phyloP scores from a whole-genome alignment of 2,113 vertebrate genomes.

The Ptilonorhynchus violaceus region DNA sequence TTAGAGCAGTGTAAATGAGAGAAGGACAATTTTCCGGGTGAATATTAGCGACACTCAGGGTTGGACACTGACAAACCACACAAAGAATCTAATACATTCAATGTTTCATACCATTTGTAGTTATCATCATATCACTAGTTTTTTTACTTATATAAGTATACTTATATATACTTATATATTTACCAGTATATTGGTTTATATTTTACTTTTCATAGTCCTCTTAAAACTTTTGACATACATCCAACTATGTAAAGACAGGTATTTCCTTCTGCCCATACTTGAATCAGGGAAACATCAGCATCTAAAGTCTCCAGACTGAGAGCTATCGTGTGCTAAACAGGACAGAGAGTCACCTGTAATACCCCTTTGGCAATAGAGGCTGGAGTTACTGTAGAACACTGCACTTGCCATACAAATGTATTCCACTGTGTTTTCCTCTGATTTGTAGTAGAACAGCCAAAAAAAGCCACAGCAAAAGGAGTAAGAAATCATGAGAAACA shows the following conservation, averaged over 20 bases:
- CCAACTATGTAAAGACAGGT: not conserved
- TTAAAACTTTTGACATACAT: not conserved
- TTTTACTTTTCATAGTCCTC: not conserved
- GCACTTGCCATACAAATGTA: not conserved
- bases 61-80: not conserved
- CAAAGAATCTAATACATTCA: not conserved
- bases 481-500: constrained; percentile 17
- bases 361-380: not conserved
- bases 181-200: not conserved
- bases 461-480: not conserved
- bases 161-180: too few relatives aligned
- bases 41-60: not conserved
- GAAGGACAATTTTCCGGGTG: not conserved
- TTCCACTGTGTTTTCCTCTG: not conserved
- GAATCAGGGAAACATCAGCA: not conserved
- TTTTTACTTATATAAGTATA: too few relatives aligned
- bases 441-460: not conserved
- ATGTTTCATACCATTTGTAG: not conserved
- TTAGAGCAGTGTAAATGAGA: not conserved
- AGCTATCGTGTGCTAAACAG: not conserved
- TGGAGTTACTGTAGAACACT: not conserved
- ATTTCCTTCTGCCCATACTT: not conserved
- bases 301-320: not conserved
- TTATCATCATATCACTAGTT: not conserved
- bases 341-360: not conserved